These are phyloP conservation scores for Lathronympha strigana DNA, from an alignment of 2,888 invertebrate genomes.

Conservation along the genomic window DNA sequence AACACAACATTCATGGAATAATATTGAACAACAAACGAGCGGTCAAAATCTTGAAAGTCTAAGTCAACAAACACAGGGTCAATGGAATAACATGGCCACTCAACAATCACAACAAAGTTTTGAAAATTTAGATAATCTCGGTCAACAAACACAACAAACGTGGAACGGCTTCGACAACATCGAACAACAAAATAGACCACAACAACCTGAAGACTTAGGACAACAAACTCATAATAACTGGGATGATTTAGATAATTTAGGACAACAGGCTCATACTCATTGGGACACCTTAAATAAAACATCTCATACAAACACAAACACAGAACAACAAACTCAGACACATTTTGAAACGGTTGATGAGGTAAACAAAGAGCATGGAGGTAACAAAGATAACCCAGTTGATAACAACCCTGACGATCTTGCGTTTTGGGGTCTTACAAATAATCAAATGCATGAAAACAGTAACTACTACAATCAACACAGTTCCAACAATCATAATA, in stretches of 20 bases:
- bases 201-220: conserved; percentile 41
- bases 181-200: conserved; percentile 35
- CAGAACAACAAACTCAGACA: conserved; percentile 32
- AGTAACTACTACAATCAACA: conserved; percentile 11
- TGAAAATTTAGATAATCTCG: conserved; percentile 24
- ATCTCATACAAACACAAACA: conserved; percentile 30
- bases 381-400: conserved; percentile 10
- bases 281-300: conserved; percentile 30
- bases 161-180: conserved; percentile 42
- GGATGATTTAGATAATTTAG: conserved; percentile 42
- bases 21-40: conserved; percentile 11
- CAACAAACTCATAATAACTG: conserved; percentile 46
- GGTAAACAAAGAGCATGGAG: conserved; percentile 36
- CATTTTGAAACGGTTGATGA: conserved; percentile 16
- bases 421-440: conserved; percentile 11
- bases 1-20: conserved; percentile 37
- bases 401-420: conserved; percentile 15
- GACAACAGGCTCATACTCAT: conserved; percentile 45
- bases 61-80: conserved; percentile 45
- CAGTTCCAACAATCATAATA: conserved; percentile 24
- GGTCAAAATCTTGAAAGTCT: conserved; percentile 13
- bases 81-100: conserved; percentile 28
- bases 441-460: conserved; percentile 26
- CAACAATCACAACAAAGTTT: conserved; percentile 29
- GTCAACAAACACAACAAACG: conserved; percentile 47